phyloP scores from a whole-genome alignment of 1,140 invertebrate genomes.

The Bathynomus jamesi region DNA sequence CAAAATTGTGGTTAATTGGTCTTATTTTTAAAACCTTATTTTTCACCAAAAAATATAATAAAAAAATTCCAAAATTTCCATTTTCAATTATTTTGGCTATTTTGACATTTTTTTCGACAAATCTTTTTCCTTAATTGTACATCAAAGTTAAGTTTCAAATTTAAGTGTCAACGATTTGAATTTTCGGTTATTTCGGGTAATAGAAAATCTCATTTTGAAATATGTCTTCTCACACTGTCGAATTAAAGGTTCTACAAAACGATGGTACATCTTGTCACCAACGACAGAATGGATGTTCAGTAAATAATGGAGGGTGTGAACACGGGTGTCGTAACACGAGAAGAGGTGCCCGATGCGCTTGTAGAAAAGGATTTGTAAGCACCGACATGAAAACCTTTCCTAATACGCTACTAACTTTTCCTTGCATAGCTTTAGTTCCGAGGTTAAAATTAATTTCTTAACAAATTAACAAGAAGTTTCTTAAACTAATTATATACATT shows the following conservation, averaged over 20 bases:
- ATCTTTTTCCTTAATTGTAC: too few relatives aligned
- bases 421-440: background rate
- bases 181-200: background rate
- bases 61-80: too few relatives aligned
- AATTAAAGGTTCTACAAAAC: background rate
- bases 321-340: constrained; percentile 47
- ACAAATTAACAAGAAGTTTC: background rate
- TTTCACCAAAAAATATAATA: too few relatives aligned
- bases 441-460: background rate
- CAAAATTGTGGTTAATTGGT: too few relatives aligned
- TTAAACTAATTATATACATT: background rate
- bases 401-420: too few relatives aligned
- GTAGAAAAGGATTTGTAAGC: constrained; percentile 12
- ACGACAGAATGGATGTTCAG: background rate
- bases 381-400: too few relatives aligned
- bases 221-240: background rate
- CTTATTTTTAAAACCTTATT: too few relatives aligned
- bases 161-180: background rate
- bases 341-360: constrained; percentile 36
- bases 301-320: constrained; percentile 47
- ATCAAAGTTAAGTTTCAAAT: background rate
- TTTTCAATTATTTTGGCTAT: too few relatives aligned
- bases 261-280: constrained; percentile 1
- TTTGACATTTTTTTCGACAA: too few relatives aligned
- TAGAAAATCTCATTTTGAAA: background rate